A percentile compares a stretch with the other conserved stretches of the same genome.
phyloP scores from a whole-genome alignment of 2,888 invertebrate genomes.

The Melitaea athalia region DNA sequence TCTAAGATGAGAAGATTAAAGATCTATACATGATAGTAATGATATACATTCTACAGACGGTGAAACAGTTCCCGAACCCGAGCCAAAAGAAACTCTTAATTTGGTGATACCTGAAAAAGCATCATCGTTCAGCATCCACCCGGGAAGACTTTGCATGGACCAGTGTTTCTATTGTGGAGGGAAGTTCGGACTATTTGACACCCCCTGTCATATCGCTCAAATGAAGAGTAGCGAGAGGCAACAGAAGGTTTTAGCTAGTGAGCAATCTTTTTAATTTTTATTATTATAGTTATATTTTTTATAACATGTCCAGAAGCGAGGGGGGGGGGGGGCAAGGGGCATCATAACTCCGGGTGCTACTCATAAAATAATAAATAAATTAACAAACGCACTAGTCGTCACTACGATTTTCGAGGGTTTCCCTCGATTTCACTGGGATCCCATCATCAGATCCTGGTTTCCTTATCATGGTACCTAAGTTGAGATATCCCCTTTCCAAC shows the following conservation, averaged over 20 bases:
- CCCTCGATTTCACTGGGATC: too few species aligned
- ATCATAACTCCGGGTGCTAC: too few species aligned
- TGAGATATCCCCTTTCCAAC: too few species aligned
- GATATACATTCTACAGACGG: constrained; percentile 47
- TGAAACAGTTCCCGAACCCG: constrained; percentile 68
- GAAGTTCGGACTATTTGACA: constrained; percentile 92
- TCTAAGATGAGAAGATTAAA: neutral
- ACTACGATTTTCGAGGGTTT: too few species aligned
- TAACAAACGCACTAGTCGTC: too few species aligned
- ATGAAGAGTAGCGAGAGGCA: constrained; percentile 92
- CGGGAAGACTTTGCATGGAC: constrained; percentile 90
- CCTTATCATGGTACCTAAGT: too few species aligned
- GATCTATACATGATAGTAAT: neutral
- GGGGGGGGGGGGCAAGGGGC: too few species aligned
- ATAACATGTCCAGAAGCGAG: too few species aligned
- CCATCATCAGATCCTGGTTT: too few species aligned
- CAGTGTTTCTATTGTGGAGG: constrained; percentile 94
- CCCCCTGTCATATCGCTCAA: constrained; percentile 93
- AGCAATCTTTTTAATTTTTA: constrained; percentile 53
- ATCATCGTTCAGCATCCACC: constrained; percentile 93
- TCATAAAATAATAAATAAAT: too few species aligned
- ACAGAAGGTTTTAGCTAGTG: constrained; percentile 89
- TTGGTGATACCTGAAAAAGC: constrained; percentile 94
- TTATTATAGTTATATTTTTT: neutral
- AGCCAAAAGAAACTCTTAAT: constrained; percentile 80